Base-by-base conservation (phyloP, 2,888 invertebrate genomes). In the Entomobrya proxima region DNA sequence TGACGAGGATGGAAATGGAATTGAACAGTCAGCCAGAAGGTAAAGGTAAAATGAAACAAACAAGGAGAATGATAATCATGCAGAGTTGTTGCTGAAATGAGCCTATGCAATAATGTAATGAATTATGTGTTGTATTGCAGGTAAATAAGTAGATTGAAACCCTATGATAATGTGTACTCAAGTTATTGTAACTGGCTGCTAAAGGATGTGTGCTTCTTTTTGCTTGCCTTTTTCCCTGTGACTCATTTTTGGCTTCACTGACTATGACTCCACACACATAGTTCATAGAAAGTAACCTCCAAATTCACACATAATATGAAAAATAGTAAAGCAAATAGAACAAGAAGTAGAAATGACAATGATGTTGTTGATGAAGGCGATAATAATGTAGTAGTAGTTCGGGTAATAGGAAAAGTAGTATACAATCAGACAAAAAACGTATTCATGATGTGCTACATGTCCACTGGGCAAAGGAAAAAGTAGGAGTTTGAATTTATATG, bases 161-260 rank as follows among this genome's bases (percentile, higher is more conserved):
- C 27, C 2, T 69, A 40, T 4, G 37, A 44, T 30, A 27, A 32
- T 75, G 75, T 76, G 75, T 35, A 72, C 6, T 15, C 32, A 44
- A 35, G 35, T n/a, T n/a, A n/a, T n/a, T n/a, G n/a, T 24, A 27
- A 64, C 35, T 37, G 64, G 37, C 64, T 64, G 37, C 18, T 64
- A 18, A 13, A 64, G 18, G 61, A 6, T 37, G 64, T 64, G 37
- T 64, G 64, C 37, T 64, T 64, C 64, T 37, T 64, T 64, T 27
- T 9, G n/a, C 18, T 52, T 21, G 13, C 18, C 21, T 50, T 32
- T 30, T 32, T 47, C 30, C 9, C 64, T 74, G 75, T 76, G 76
- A 76, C 76, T 76, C 76, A 76, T 76, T 76, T 76, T 76, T 5
- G 74, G 74, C 74, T 74, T 74, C 74, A 74, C 74, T 74, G 47